Percentiles rank a stretch among this genome's conserved stretches.
These are phyloP conservation scores for Parotia lawesii DNA, from an alignment of 2,113 vertebrate species.

Conservation along the genomic window DNA sequence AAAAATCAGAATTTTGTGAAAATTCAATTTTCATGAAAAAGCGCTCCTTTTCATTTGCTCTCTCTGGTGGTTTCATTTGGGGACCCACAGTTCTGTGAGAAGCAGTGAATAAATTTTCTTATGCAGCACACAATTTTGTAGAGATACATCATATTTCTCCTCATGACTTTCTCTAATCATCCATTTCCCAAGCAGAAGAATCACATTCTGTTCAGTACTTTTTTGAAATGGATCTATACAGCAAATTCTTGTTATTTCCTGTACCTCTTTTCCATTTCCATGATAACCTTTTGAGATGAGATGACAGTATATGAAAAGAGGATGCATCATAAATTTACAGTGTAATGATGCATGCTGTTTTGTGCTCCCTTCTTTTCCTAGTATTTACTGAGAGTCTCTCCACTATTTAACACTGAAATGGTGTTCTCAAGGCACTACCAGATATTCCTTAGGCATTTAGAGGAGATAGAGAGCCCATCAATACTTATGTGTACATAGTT, in stretches of 20 bases:
- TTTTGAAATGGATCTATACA: background rate
- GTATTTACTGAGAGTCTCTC: background rate
- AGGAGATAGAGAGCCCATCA: background rate
- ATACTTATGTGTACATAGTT: background rate
- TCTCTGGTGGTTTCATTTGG: background rate
- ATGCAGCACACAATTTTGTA: background rate
- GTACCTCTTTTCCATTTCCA: background rate
- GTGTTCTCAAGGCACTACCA: background rate
- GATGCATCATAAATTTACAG: background rate
- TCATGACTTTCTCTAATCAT: background rate
- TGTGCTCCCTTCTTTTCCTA: background rate
- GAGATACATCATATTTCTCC: background rate
- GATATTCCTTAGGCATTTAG: background rate
- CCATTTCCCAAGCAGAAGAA: background rate
- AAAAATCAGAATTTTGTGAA: background rate
- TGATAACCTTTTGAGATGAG: background rate
- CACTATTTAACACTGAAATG: background rate
- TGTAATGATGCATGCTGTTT: background rate
- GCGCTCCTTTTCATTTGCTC: background rate
- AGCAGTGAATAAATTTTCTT: background rate
- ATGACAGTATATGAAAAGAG: background rate
- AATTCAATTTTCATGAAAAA: background rate
- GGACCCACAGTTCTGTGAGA: background rate
- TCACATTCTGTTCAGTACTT: background rate
- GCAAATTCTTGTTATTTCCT: slow-evolving; percentile 11